phyloP scores from a whole-genome alignment of 2,797 vertebrate species.

The Crypturellus tataupa region DNA sequence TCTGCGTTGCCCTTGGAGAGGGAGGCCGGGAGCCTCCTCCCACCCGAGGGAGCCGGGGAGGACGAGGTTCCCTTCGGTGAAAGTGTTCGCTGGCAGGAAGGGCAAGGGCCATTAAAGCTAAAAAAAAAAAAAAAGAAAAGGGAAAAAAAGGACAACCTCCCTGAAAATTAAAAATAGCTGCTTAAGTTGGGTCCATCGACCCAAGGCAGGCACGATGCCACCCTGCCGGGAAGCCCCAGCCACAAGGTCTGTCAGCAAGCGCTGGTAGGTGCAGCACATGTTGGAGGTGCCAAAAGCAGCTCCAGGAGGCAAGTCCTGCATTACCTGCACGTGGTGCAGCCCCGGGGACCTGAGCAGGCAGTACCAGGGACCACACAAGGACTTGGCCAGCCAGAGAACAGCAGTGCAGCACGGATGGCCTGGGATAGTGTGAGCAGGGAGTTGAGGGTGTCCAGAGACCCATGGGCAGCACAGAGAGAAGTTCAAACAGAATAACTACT shows the following conservation, averaged over 20 bases:
- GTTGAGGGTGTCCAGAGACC: neutral
- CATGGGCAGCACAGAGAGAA: neutral
- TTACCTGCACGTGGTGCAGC: fast-evolving
- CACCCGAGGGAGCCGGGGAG: neutral
- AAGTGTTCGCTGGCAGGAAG: neutral
- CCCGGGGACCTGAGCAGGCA: fast-evolving
- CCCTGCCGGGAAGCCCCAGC: neutral
- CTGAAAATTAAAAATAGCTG: constrained; percentile 25
- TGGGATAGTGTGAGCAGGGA: fast-evolving
- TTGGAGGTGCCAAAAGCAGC: neutral
- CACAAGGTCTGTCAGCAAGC: neutral
- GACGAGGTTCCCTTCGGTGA: neutral
- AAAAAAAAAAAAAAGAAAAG: neutral
- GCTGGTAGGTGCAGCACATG: neutral
- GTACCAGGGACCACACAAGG: neutral
- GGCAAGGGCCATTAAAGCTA: neutral
- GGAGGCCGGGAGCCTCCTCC: neutral
- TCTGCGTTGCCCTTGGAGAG: neutral
- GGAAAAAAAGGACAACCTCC: neutral
- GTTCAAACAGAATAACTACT: neutral
- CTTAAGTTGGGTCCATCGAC: neutral
- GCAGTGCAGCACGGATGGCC: fast-evolving
- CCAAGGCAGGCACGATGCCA: fast-evolving
- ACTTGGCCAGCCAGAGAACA: fast-evolving
- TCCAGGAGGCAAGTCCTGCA: neutral